Conservation (phyloP, 2,113 vertebrate species). For the Trogon melanurus region DNA sequence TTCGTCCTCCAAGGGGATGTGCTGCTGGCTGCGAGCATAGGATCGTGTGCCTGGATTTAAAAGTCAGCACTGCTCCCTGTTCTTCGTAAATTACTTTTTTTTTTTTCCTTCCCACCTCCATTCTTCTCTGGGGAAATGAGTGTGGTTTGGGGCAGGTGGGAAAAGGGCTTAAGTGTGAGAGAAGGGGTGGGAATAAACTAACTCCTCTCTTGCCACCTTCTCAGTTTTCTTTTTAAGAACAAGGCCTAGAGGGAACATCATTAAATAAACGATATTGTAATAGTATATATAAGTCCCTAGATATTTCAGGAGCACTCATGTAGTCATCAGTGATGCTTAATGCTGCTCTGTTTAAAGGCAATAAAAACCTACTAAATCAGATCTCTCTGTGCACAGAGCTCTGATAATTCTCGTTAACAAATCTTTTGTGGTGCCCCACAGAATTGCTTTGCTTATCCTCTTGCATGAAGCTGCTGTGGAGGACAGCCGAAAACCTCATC, state of each 20-base stretch:
- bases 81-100: neutral
- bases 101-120: fast-evolving
- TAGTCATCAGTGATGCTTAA: neutral
- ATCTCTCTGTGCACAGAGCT: neutral
- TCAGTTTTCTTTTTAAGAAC: neutral
- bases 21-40: neutral
- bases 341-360: neutral
- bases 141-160: neutral
- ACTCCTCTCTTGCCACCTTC: neutral
- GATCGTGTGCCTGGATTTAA: neutral
- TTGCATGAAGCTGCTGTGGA: neutral
- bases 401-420: neutral
- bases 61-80: neutral
- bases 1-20: neutral
- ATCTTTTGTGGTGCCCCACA: neutral
- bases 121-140: neutral
- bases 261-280: neutral
- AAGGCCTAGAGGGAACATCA: neutral
- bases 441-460: neutral
- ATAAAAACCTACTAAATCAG: neutral
- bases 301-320: neutral
- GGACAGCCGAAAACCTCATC: neutral
- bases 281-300: neutral
- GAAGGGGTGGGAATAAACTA: neutral
- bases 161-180: neutral